Evolutionary conservation across 2,888 invertebrate genomes (phyloP).

Genomic region (Aleiodes testaceus): DNA sequence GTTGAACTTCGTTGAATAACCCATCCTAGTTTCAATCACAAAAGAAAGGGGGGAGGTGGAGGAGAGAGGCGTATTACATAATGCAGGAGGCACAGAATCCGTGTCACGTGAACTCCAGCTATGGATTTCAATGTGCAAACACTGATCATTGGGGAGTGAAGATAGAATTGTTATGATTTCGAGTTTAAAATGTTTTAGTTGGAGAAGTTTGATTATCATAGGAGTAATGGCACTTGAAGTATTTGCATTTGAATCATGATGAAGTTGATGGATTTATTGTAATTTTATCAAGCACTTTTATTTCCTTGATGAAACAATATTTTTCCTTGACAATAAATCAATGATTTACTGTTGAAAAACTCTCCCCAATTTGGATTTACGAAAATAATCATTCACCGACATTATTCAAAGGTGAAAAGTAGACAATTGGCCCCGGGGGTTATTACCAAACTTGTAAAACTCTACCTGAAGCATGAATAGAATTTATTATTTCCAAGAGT

Average conservation of each 20-base stretch:
- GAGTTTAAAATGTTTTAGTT: background rate
- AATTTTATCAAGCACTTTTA: no score
- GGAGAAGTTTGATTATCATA: background rate
- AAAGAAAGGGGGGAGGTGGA: background rate
- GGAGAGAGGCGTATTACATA: background rate
- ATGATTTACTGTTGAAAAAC: background rate
- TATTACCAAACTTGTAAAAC: slow-evolving; percentile 25
- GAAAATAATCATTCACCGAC: background rate
- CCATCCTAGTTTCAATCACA: slow-evolving; percentile 5
- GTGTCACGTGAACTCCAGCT: slow-evolving; percentile 1
- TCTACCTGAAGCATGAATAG: slow-evolving; percentile 15
- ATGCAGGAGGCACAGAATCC: slow-evolving; percentile 12
- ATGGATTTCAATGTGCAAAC: background rate
- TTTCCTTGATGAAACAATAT: background rate
- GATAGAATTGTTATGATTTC: background rate
- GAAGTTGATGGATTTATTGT: no score
- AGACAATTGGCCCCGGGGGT: slow-evolving; percentile 2
- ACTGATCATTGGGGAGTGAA: background rate
- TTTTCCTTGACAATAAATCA: no score
- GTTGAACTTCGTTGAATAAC: slow-evolving; percentile 16
- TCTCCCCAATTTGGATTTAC: background rate
- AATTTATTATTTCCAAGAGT: slow-evolving; percentile 17
- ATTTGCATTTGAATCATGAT: no score
- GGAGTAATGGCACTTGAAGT: no score
- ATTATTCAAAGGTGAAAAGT: slow-evolving; percentile 22